Evolutionary conservation across 2,797 vertebrate species (phyloP).

Genomic region (Falco novaeseelandiae): DNA sequence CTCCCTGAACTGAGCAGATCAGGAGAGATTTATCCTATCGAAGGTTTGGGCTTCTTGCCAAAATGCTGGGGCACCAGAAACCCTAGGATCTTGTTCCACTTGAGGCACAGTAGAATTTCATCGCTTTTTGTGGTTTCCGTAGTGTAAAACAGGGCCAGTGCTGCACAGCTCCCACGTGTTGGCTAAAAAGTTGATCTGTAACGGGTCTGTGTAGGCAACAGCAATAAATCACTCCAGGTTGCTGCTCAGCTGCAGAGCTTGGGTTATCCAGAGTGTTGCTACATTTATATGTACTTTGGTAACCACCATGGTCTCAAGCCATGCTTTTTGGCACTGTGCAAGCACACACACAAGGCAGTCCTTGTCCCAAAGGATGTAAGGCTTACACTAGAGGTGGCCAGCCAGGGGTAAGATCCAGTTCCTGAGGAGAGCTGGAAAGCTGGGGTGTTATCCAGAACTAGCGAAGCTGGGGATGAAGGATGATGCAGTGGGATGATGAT

Average conservation of each 20-base stretch:
- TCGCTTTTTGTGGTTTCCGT: background rate
- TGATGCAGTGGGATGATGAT: background rate
- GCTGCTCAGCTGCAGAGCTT: background rate
- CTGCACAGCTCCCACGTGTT: background rate
- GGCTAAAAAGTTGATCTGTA: background rate
- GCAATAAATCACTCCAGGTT: background rate
- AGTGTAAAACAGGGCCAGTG: background rate
- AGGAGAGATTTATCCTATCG: background rate
- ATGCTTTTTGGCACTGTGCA: background rate
- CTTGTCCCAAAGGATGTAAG: background rate
- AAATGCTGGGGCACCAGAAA: background rate
- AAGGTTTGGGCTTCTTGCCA: background rate
- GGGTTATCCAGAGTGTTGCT: background rate
- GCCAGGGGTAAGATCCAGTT: background rate
- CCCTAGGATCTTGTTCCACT: background rate
- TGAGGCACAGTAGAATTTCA: background rate
- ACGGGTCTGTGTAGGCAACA: background rate
- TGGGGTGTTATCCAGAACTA: background rate
- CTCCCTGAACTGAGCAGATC: background rate
- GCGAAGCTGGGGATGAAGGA: background rate
- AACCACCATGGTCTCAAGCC: background rate
- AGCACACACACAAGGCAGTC: background rate
- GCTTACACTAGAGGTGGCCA: background rate
- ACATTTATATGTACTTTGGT: background rate
- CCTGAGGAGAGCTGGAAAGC: background rate